Conservation (phyloP, 1,140 invertebrate genomes). For the Ericerus pela region DNA sequence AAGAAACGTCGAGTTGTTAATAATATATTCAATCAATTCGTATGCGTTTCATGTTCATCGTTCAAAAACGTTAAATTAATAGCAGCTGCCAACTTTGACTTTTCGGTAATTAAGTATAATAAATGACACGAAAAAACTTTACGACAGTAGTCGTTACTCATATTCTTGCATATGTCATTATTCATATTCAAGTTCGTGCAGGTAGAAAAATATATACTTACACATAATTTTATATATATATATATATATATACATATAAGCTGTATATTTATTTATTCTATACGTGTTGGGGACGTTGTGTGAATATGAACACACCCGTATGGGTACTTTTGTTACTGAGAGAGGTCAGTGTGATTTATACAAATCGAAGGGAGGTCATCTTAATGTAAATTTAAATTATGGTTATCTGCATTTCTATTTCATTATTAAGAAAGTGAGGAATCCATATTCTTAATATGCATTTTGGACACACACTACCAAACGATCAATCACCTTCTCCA, state of each 20-base stretch:
- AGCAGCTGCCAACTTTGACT: constrained; percentile 5
- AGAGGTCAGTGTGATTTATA: too few species aligned
- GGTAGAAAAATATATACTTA: background rate
- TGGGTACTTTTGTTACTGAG: too few species aligned
- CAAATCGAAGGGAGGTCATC: too few species aligned
- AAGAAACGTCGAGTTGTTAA: too few species aligned
- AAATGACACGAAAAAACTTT: constrained; percentile 8
- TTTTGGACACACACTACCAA: too few species aligned
- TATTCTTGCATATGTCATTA: constrained; percentile 6
- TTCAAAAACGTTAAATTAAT: constrained; percentile 2
- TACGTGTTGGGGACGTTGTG: background rate
- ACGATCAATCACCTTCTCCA: too few species aligned
- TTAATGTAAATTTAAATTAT: too few species aligned
- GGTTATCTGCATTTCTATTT: too few species aligned
- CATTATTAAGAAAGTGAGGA: too few species aligned
- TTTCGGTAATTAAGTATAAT: constrained; percentile 9
- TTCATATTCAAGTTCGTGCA: constrained; percentile 7
- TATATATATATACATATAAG: background rate
- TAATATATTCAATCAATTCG: constrained; percentile 2
- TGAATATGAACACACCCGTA: background rate
- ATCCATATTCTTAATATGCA: too few species aligned
- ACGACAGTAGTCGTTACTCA: constrained; percentile 10
- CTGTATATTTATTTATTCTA: too few species aligned
- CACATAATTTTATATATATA: background rate
- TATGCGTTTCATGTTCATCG: background rate